These are phyloP conservation scores for Oreotrochilus melanogaster DNA, from an alignment of 2,113 vertebrate genomes.

Conservation along the genomic window DNA sequence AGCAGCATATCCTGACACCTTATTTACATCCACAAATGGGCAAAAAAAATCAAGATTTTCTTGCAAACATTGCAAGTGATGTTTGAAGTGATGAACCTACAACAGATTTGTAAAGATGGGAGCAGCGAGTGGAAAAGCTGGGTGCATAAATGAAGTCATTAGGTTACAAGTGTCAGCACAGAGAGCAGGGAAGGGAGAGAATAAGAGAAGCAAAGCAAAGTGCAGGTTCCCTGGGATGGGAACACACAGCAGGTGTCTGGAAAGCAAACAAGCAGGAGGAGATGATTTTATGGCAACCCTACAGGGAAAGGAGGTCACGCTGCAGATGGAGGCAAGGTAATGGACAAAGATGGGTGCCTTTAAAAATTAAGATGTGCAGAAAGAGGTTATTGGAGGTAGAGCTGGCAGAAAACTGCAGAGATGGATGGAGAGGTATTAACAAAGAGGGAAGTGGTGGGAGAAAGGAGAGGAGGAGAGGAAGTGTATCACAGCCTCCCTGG, in stretches of 20 bases:
- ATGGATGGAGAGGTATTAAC: background rate
- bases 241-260: conserved; percentile 15
- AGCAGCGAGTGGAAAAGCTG: background rate
- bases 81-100: background rate
- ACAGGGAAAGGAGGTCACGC: conserved; percentile 26
- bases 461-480: background rate
- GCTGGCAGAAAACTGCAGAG: background rate
- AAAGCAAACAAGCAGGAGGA: background rate
- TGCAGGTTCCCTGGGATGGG: background rate
- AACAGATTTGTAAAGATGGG: background rate
- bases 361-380: background rate
- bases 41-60: background rate
- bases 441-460: background rate
- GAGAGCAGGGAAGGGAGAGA: background rate
- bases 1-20: background rate
- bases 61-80: background rate
- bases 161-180: background rate
- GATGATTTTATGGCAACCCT: conserved; percentile 11
- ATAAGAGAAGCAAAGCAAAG: background rate
- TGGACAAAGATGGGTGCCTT: conserved; percentile 10
- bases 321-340: background rate
- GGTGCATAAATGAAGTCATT: background rate
- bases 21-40: background rate
- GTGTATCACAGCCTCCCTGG: background rate
- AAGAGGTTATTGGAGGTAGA: background rate